Evolutionary conservation across 2,113 vertebrate genomes (phyloP).

Genomic region (Nesogale talazaci): DNA sequence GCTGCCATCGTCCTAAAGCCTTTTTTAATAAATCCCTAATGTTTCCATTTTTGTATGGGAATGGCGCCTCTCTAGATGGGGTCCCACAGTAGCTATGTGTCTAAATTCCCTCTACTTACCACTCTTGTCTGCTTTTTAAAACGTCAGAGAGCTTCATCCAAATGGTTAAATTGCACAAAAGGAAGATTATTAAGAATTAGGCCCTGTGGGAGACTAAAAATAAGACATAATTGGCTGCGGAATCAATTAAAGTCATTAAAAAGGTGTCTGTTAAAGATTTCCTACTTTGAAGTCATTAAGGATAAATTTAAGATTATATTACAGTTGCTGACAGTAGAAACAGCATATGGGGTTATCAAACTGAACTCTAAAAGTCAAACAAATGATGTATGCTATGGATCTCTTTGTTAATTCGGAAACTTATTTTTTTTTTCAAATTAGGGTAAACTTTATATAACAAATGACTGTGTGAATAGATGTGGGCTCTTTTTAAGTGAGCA

Average conservation of each 20-base stretch:
- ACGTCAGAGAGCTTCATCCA: constrained; percentile 22
- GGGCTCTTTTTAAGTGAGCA: neutral
- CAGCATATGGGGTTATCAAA: constrained; percentile 36
- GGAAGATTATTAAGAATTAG: constrained; percentile 56
- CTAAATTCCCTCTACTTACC: neutral
- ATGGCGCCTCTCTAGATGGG: neutral
- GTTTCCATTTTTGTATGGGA: neutral
- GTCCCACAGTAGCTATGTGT: neutral
- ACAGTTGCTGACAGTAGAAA: constrained; percentile 48
- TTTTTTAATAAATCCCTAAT: neutral
- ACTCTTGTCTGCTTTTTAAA: neutral
- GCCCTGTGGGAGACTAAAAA: constrained; percentile 59
- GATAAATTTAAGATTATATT: constrained; percentile 67
- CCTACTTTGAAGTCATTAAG: constrained; percentile 68
- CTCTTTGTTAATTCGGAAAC: constrained; percentile 41
- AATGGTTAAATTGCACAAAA: constrained; percentile 62
- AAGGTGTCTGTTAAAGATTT: constrained; percentile 65
- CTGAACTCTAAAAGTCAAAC: constrained; percentile 42
- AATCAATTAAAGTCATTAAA: constrained; percentile 76
- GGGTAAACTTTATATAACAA: constrained; percentile 40
- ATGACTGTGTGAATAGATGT: constrained; percentile 24
- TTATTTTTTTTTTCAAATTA: constrained; percentile 5
- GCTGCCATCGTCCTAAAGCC: neutral
- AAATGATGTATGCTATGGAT: neutral
- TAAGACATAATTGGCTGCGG: constrained; percentile 61